phyloP scores from a whole-genome alignment of 2,113 vertebrate genomes.

The Colistium nudipinnis region DNA sequence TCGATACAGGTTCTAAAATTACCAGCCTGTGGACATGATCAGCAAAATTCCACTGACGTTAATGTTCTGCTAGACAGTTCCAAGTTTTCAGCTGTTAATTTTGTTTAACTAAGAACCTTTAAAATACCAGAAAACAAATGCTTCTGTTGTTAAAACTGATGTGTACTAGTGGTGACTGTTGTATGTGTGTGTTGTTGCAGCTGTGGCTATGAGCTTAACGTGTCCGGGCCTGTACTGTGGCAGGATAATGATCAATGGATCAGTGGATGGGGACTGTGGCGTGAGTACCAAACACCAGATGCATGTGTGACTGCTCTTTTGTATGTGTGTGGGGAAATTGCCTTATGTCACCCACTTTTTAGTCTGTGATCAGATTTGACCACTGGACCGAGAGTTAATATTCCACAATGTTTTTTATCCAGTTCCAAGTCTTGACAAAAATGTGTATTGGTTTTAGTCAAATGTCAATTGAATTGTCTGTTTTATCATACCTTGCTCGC shows the following conservation, averaged over 20 bases:
- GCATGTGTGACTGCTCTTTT: not conserved
- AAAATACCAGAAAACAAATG: not conserved
- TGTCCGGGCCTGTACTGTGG: constrained; percentile 93
- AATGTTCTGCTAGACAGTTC: too few relatives aligned
- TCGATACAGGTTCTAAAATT: too few relatives aligned
- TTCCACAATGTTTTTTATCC: too few relatives aligned
- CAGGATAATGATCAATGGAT: constrained; percentile 81
- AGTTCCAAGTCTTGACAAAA: not conserved
- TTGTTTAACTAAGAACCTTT: too few relatives aligned
- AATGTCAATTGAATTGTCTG: not conserved
- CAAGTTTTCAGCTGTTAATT: too few relatives aligned
- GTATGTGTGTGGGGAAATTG: not conserved
- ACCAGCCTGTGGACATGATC: too few relatives aligned
- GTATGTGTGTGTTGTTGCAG: constrained; percentile 72
- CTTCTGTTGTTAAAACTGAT: not conserved
- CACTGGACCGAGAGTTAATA: too few relatives aligned
- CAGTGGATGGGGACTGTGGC: constrained; percentile 87
- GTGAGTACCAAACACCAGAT: constrained; percentile 78
- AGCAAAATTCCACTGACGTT: too few relatives aligned
- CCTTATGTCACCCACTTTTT: too few relatives aligned
- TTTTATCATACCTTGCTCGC: too few relatives aligned
- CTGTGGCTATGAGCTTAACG: constrained; percentile 86
- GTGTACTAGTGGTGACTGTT: not conserved
- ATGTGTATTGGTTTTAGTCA: not conserved
- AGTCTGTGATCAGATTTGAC: too few relatives aligned